Percentiles rank a stretch among this genome's conserved stretches.
Conservation (phyloP, 2,888 invertebrate species). For the Hartigia nigra region DNA sequence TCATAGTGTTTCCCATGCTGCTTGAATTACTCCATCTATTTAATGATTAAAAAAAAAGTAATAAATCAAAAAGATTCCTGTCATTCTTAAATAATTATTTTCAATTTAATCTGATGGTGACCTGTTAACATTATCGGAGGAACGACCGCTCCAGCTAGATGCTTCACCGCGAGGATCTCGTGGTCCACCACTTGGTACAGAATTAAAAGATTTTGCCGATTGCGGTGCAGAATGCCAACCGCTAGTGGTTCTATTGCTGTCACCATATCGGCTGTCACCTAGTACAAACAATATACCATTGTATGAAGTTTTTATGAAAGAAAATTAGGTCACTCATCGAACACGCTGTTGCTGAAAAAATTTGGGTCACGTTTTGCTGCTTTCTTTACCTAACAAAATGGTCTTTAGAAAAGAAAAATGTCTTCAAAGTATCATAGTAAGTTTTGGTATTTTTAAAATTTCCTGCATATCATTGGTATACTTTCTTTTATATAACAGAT, state of each 20-base stretch:
- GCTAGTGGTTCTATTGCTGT: slow-evolving; percentile 58
- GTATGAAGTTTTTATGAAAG: neutral
- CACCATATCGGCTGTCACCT: slow-evolving; percentile 63
- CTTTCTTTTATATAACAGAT: slow-evolving; percentile 19
- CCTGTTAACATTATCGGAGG: slow-evolving; percentile 62
- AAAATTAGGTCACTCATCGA: neutral
- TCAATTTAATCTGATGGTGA: slow-evolving; percentile 21
- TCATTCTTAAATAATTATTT: neutral
- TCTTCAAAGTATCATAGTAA: neutral
- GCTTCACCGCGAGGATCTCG: slow-evolving; percentile 60
- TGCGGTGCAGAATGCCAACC: slow-evolving; percentile 62
- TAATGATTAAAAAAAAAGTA: neutral
- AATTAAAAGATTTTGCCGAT: slow-evolving; percentile 60
- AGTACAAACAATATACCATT: neutral
- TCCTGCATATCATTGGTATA: neutral
- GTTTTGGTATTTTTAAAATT: neutral
- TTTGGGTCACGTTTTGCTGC: neutral
- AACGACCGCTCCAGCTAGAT: slow-evolving; percentile 60
- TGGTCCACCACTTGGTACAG: slow-evolving; percentile 55
- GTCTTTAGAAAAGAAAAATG: neutral
- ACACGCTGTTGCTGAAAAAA: neutral
- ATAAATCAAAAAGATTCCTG: neutral
- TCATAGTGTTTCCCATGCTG: slow-evolving; percentile 58
- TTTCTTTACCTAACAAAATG: neutral
- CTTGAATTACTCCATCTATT: slow-evolving; percentile 61